Conservation (phyloP, 2,113 vertebrate species). For the Vimba vimba region DNA sequence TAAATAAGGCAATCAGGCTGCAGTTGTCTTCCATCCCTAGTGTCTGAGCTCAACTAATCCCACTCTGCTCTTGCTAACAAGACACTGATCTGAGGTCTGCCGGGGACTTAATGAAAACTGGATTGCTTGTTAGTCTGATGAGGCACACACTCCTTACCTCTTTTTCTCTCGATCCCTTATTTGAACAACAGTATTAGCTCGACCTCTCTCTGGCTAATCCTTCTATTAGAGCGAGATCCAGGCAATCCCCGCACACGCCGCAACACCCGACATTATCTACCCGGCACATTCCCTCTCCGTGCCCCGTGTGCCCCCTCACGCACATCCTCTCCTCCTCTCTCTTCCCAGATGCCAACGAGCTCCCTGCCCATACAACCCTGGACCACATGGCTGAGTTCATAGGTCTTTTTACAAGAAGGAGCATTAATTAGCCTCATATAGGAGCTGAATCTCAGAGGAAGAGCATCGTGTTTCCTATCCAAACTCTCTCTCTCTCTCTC, state of each 20-base stretch:
- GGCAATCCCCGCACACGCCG: conserved; percentile 2
- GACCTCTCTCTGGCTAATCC: conserved; percentile 59
- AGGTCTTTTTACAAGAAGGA: conserved; percentile 70
- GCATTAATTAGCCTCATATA: conserved; percentile 68
- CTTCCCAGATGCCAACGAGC: neutral
- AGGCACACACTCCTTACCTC: conserved; percentile 22
- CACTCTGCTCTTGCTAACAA: conserved; percentile 42
- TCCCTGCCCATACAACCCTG: conserved; percentile 31
- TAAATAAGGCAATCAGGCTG: conserved; percentile 58
- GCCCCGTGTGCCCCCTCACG: neutral
- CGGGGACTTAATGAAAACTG: conserved; percentile 39
- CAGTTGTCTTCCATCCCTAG: conserved; percentile 55
- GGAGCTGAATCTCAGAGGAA: conserved; percentile 25
- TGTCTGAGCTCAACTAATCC: conserved; percentile 56
- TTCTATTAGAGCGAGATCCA: conserved; percentile 32
- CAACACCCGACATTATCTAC: conserved; percentile 19
- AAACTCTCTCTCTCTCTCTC: neutral
- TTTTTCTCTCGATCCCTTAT: conserved; percentile 44
- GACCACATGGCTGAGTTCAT: conserved; percentile 58
- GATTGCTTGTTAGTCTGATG: conserved; percentile 48
- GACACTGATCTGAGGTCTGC: conserved; percentile 31
- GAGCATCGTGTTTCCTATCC: conserved; percentile 49
- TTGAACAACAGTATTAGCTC: conserved; percentile 43
- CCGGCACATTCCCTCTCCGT: neutral
- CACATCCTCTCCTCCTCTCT: conserved; percentile 9